Evolutionary conservation across 2,113 vertebrate species (phyloP).

Genomic region (Sclerurus mexicanus): DNA sequence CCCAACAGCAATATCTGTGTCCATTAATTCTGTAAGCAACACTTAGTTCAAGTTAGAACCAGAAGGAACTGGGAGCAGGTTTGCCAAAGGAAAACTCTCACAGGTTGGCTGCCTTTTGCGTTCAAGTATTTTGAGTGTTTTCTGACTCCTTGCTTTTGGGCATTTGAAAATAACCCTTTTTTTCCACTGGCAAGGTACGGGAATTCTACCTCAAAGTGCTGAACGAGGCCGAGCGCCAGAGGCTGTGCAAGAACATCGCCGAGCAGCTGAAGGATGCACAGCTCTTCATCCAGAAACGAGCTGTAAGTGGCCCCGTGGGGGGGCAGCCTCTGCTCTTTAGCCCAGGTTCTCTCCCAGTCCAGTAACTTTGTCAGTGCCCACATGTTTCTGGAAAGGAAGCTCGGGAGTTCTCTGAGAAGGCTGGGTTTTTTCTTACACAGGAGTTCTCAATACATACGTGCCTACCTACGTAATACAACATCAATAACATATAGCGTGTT

Average conservation of each 20-base stretch:
- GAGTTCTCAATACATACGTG: neutral
- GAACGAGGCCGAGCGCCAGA: constrained; percentile 82
- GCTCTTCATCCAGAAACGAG: constrained; percentile 91
- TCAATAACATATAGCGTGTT: neutral
- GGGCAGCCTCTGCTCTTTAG: neutral
- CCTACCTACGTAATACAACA: neutral
- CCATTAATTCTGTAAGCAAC: neutral
- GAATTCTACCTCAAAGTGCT: constrained; percentile 85
- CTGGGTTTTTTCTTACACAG: neutral
- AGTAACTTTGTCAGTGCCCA: neutral
- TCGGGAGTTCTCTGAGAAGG: neutral
- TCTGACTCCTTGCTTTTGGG: neutral
- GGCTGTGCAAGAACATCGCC: constrained; percentile 89
- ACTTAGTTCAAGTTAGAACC: neutral
- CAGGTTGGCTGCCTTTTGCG: neutral
- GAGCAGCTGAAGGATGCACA: constrained; percentile 84
- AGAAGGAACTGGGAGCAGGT: neutral
- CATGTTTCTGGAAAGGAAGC: neutral
- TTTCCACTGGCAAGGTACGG: constrained; percentile 74
- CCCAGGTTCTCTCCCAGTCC: neutral
- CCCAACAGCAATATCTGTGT: neutral
- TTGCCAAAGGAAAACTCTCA: neutral
- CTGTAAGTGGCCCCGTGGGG: constrained; percentile 71
- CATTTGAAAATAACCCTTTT: neutral
- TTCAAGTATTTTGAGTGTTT: neutral